Base-by-base conservation (phyloP, 2,888 invertebrate species). In the Diplazon laetatorius region DNA sequence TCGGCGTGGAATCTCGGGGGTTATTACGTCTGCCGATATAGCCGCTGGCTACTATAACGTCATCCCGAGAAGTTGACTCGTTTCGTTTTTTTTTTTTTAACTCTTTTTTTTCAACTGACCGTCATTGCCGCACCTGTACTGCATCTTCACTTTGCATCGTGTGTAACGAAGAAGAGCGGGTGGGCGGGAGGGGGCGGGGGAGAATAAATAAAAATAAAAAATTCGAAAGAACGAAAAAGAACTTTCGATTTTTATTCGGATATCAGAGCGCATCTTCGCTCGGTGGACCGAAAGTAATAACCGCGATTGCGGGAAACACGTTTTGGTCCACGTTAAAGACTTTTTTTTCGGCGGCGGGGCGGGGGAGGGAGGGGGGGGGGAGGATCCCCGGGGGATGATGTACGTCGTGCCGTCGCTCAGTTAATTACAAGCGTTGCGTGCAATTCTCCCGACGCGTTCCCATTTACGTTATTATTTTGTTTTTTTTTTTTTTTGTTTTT, bases 391-490 rank as follows among this genome's bases (percentile, higher is more conserved):
- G 71, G 75, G 75, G 71, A 78, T 78, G 78, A 78, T 78, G 75
- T 78, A 78, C 75, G 42, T n/a, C 16, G 62, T 18, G 8, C n/a
- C 63, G 55, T 35, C 62, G 62, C 20, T 48, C 37, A 60, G 75
- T 78, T 78, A 78, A 78, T 78, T 78, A 75, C 75, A 48, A 37
- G 69, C n/a, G 25, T 78, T 57, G 78, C 78, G 70, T 74, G 78
- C 59, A 39, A 48, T 39, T 44, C 30, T 9, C 35, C 44, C n/a
- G 68, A n/a, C 3, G 18, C 42, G 22, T 14, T 25, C 52, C 50
- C n/a, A 20, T 55, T 60, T 65, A 14, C n/a, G 12, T 44, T 30
- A n/a, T n/a, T n/a, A n/a, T n/a, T n/a, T n/a, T n/a, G n/a, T n/a
- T n/a, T n/a, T n/a, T n/a, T n/a, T n/a, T n/a, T n/a, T n/a, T n/a